Percentiles rank a stretch among this genome's conserved stretches.
These are phyloP conservation scores for Pteronura brasiliensis DNA, from an alignment of 2,113 vertebrate genomes.

Conservation along the genomic window DNA sequence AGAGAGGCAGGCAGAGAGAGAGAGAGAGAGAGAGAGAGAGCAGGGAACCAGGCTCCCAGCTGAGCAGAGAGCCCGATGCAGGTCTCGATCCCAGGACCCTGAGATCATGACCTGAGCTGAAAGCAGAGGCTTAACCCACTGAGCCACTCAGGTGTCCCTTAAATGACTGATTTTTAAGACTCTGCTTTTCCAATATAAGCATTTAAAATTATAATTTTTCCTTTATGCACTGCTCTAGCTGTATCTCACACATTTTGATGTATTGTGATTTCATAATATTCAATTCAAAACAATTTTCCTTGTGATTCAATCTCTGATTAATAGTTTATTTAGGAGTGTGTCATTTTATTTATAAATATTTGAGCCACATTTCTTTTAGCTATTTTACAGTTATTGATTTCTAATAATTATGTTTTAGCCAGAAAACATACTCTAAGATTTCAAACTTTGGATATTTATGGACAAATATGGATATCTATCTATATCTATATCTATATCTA, in stretches of 20 bases:
- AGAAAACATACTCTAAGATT: not conserved
- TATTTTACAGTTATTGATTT: not conserved
- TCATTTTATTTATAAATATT: conserved; percentile 14
- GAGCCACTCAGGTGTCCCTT: not conserved
- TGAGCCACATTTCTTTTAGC: not conserved
- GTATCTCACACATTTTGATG: not conserved
- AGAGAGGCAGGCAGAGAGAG: no score
- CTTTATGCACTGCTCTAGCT: not conserved
- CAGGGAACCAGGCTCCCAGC: no score
- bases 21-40: no score
- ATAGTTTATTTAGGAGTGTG: not conserved
- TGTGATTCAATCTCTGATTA: not conserved
- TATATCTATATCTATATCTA: no score
- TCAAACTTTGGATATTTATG: not conserved
- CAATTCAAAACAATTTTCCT: not conserved
- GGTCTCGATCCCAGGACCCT: no score
- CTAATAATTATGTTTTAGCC: not conserved
- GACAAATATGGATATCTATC: not conserved
- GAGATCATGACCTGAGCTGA: no score
- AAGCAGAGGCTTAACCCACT: no score
- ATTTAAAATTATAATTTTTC: not conserved
- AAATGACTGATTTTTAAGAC: not conserved
- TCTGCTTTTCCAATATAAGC: not conserved
- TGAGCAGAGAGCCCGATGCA: no score
- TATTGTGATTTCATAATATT: not conserved